A percentile compares a stretch with the other conserved stretches of the same genome.
Evolutionary conservation across 1,140 invertebrate genomes (phyloP).

Genomic region (Telenomus remus): DNA sequence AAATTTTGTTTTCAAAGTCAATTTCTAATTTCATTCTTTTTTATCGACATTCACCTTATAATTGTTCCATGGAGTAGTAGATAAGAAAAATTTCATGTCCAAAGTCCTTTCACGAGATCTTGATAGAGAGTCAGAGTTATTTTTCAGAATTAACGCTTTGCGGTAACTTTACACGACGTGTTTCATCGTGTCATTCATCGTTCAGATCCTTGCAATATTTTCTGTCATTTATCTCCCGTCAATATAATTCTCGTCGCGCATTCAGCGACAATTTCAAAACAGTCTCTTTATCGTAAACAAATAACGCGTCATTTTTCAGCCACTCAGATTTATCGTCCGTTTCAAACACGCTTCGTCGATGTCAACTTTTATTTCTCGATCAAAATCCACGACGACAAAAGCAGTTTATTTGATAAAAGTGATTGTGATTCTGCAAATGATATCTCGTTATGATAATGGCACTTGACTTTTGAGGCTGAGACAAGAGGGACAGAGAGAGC

Average conservation of each 20-base stretch:
- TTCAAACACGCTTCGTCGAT: too few species aligned
- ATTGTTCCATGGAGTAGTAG: too few species aligned
- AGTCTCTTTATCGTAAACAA: too few species aligned
- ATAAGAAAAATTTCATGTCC: not conserved
- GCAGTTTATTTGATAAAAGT: slow-evolving; percentile 15
- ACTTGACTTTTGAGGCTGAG: slow-evolving; percentile 62
- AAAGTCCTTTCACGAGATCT: slow-evolving; percentile 14
- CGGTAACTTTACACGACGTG: slow-evolving; percentile 45
- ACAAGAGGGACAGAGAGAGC: slow-evolving; percentile 36
- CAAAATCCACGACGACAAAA: too few species aligned
- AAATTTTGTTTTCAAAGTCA: too few species aligned
- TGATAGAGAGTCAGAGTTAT: slow-evolving; percentile 10
- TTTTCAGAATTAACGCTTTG: slow-evolving; percentile 50
- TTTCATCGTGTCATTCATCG: slow-evolving; percentile 36
- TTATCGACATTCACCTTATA: too few species aligned
- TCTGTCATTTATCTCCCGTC: slow-evolving; percentile 25
- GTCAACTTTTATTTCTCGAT: too few species aligned
- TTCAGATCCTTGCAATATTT: slow-evolving; percentile 30
- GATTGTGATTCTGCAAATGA: slow-evolving; percentile 47
- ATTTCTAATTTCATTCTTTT: too few species aligned
- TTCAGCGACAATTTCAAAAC: too few species aligned
- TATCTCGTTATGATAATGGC: slow-evolving; percentile 57
- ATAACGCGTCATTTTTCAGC: too few species aligned
- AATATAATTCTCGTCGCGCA: not conserved
- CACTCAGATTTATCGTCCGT: too few species aligned